A percentile compares a stretch with the other conserved stretches of the same genome.
These are phyloP conservation scores for Tenualosa ilisha DNA, from an alignment of 2,797 vertebrate genomes.

Conservation along the genomic window DNA sequence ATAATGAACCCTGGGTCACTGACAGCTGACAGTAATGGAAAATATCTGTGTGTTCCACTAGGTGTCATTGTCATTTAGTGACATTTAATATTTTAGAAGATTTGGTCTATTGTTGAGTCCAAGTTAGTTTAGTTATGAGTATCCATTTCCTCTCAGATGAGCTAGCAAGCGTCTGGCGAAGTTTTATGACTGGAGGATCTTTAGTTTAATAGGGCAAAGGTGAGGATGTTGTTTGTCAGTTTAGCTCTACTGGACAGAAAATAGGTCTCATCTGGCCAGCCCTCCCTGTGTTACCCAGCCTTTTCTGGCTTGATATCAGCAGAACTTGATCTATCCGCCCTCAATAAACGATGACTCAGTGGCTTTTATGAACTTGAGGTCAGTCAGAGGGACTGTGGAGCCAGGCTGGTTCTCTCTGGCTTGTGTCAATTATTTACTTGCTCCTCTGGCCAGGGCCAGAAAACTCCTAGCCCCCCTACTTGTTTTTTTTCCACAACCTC, in stretches of 20 bases:
- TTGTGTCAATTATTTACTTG: not conserved
- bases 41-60: not conserved
- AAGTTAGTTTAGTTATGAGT: not conserved
- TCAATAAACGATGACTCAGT: not conserved
- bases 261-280: not conserved
- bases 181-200: not conserved
- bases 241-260: not conserved
- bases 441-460: not conserved
- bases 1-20: no score
- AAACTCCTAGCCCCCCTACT: not conserved
- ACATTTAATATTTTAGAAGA: not conserved
- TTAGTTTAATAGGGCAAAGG: not conserved
- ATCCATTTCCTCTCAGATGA: not conserved
- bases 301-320: constrained; percentile 6
- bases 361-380: not conserved
- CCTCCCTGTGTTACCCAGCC: not conserved
- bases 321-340: not conserved
- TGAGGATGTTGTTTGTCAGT: not conserved
- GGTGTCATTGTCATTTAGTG: not conserved
- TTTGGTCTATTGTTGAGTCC: not conserved
- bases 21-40: no score
- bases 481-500: not conserved
- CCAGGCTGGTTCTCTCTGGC: constrained; percentile 1
- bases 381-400: not conserved
- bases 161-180: not conserved